phyloP scores from a whole-genome alignment of 2,888 invertebrate species.

The Junonia oenone region DNA sequence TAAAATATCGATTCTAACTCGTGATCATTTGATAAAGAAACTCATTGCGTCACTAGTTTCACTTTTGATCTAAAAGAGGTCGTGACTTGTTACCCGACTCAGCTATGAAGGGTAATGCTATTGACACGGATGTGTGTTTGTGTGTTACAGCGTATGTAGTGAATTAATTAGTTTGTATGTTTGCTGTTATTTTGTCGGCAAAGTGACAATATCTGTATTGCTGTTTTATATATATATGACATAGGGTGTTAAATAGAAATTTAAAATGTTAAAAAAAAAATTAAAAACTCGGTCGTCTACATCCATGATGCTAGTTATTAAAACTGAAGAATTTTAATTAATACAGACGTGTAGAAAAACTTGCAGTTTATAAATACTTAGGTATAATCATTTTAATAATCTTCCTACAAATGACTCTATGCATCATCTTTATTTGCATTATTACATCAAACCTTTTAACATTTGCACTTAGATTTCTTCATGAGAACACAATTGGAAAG shows the following conservation, averaged over 20 bases:
- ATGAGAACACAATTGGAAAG: not conserved
- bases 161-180: not conserved
- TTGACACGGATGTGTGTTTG: not conserved
- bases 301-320: too few relatives aligned
- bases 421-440: not conserved
- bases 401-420: too few relatives aligned
- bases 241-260: too few relatives aligned
- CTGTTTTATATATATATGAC: too few relatives aligned
- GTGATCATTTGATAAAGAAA: conserved; percentile 21
- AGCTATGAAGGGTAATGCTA: not conserved
- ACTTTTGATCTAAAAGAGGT: conserved; percentile 35
- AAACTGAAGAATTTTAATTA: too few relatives aligned
- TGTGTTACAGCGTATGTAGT: not conserved
- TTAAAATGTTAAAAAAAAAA: too few relatives aligned
- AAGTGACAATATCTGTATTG: too few relatives aligned
- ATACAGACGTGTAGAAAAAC: too few relatives aligned
- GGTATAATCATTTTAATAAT: too few relatives aligned
- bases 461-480: not conserved
- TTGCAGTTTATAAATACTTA: too few relatives aligned
- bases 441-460: not conserved
- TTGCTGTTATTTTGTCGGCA: too few relatives aligned
- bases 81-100: conserved; percentile 29
- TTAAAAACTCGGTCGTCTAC: too few relatives aligned
- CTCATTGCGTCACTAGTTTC: conserved; percentile 38
- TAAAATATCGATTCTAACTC: not conserved